Conservation (phyloP, 2,888 invertebrate genomes). For the Stenichneumon culpator region DNA sequence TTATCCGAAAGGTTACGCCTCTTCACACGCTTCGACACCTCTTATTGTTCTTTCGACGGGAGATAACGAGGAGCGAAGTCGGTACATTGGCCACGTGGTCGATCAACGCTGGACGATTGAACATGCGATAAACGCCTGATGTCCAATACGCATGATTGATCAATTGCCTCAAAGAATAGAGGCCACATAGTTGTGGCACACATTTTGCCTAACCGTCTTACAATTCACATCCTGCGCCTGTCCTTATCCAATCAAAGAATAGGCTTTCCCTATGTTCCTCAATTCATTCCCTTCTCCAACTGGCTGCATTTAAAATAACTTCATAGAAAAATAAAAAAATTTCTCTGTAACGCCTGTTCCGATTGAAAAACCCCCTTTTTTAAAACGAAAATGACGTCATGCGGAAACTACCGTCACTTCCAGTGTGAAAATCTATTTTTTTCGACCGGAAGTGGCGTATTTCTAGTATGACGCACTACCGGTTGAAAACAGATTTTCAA, state of each 20-base stretch:
- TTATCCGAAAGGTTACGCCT: constrained; percentile 9
- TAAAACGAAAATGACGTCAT: too few species aligned
- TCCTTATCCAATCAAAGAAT: neutral
- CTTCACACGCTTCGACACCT: neutral
- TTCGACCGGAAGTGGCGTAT: too few species aligned
- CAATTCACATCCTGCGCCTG: too few species aligned
- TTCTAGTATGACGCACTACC: too few species aligned
- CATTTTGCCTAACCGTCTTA: neutral
- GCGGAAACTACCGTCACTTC: too few species aligned
- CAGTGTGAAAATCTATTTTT: too few species aligned
- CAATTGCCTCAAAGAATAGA: neutral
- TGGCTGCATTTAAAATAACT: neutral
- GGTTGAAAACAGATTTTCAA: too few species aligned
- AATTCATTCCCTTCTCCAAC: neutral
- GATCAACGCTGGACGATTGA: neutral
- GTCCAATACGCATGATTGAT: neutral
- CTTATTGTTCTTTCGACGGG: neutral
- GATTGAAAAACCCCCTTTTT: too few species aligned
- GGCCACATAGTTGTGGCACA: neutral
- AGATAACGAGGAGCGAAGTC: neutral
- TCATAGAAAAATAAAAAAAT: neutral
- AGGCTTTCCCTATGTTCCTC: neutral
- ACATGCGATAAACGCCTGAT: neutral
- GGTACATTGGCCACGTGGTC: neutral
- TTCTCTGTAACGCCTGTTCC: too few species aligned